phyloP scores from a whole-genome alignment of 2,113 vertebrate species.

The Pycnonotus jocosus region DNA sequence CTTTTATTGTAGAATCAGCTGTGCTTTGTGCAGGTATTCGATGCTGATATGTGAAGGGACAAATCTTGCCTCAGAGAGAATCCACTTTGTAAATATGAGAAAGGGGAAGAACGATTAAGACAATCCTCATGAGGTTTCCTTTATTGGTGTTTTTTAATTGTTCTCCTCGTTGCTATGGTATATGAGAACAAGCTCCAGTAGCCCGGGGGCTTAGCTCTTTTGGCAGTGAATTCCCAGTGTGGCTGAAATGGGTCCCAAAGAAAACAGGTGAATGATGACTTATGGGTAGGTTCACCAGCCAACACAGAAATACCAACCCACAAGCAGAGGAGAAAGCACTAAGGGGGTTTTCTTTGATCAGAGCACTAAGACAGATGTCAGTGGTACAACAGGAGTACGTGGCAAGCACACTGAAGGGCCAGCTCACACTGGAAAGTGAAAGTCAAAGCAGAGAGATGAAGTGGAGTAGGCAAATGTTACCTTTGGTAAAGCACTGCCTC shows the following conservation, averaged over 20 bases:
- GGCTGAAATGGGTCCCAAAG: background rate
- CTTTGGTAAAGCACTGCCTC: background rate
- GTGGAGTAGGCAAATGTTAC: background rate
- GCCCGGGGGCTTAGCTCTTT: background rate
- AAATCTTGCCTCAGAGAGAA: background rate
- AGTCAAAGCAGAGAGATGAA: background rate
- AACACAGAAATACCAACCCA: background rate
- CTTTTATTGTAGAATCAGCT: background rate
- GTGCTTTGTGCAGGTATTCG: background rate
- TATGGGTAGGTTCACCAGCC: background rate
- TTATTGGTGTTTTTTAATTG: background rate
- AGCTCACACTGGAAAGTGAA: background rate
- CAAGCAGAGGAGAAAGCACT: background rate
- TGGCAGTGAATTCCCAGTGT: background rate
- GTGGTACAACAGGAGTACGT: background rate
- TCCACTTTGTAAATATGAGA: background rate
- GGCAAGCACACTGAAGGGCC: background rate
- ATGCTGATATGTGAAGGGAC: background rate
- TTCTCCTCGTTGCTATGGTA: background rate
- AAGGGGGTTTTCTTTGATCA: background rate
- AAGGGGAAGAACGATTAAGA: background rate
- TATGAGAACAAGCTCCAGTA: background rate
- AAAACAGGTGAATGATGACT: slow-evolving; percentile 15
- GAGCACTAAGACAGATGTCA: background rate
- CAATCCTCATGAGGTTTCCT: background rate